Percentiles rank a stretch among this genome's conserved stretches.
phyloP scores from a whole-genome alignment of 2,888 invertebrate genomes.

The Acanthosepion pharaonis region DNA sequence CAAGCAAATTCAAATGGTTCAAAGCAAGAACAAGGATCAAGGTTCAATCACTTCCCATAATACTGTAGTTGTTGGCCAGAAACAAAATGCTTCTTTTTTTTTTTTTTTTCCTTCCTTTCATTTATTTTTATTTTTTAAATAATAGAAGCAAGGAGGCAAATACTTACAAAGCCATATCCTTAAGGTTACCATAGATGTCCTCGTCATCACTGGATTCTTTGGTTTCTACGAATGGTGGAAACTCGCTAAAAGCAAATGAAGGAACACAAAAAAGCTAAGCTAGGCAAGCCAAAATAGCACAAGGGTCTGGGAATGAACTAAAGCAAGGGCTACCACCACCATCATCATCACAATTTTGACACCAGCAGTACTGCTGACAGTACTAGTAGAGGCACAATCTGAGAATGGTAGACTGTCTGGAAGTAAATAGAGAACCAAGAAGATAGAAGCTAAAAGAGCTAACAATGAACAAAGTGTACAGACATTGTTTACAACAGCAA shows the following conservation, averaged over 20 bases:
- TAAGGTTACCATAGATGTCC: conserved; percentile 75
- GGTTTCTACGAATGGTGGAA: conserved; percentile 62
- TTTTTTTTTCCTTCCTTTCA: neutral
- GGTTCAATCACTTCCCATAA: conserved; percentile 33
- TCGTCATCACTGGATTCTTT: conserved; percentile 65
- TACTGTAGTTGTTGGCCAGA: neutral
- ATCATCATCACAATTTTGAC: conserved; percentile 41
- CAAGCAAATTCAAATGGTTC: neutral
- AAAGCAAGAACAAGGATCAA: conserved; percentile 3
- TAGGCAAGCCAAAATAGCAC: conserved; percentile 42
- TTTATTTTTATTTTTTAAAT: neutral
- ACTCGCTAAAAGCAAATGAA: conserved; percentile 64
- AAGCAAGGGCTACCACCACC: conserved; percentile 39
- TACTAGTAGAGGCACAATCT: neutral
- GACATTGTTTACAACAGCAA: conserved; percentile 1
- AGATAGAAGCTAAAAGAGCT: neutral
- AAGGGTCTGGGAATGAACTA: neutral
- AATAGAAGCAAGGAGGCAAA: conserved; percentile 10
- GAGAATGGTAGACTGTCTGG: conserved; percentile 1
- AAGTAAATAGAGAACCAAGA: conserved; percentile 11
- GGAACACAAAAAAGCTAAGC: conserved; percentile 47
- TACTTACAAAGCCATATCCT: conserved; percentile 73
- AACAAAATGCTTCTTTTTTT: neutral
- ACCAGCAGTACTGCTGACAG: neutral
- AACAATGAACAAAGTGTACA: conserved; percentile 17